phyloP scores from a whole-genome alignment of 1,140 invertebrate genomes.

The Penaeus japonicus region DNA sequence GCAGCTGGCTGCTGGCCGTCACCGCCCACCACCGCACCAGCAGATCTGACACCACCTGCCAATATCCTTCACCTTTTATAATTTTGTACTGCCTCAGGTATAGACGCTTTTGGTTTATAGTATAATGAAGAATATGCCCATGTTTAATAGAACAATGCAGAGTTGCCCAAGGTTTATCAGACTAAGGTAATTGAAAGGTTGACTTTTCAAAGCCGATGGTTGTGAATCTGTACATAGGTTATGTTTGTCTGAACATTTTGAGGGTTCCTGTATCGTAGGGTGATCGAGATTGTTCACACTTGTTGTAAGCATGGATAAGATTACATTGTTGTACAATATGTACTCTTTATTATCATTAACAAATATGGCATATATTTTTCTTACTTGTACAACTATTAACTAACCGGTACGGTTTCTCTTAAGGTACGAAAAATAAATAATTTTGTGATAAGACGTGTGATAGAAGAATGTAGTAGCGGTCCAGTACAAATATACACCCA shows the following conservation, averaged over 20 bases:
- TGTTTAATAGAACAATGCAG: constrained; percentile 51
- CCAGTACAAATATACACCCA: constrained; percentile 59
- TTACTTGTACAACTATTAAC: constrained; percentile 60
- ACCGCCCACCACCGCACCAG: constrained; percentile 50
- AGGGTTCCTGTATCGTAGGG: constrained; percentile 52
- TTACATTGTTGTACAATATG: constrained; percentile 57
- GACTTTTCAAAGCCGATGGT: constrained; percentile 57
- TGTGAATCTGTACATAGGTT: constrained; percentile 55
- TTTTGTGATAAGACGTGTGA: constrained; percentile 60
- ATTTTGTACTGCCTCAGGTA: constrained; percentile 60
- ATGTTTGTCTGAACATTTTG: constrained; percentile 51
- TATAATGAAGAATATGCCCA: constrained; percentile 54
- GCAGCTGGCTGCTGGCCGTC: constrained; percentile 53
- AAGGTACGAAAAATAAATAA: constrained; percentile 59
- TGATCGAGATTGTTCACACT: constrained; percentile 53
- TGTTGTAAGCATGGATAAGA: constrained; percentile 57
- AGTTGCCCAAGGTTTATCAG: constrained; percentile 49
- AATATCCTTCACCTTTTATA: constrained; percentile 59
- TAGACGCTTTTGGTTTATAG: constrained; percentile 59
- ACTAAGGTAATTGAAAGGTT: constrained; percentile 55
- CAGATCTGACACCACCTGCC: constrained; percentile 55
- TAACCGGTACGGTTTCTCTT: constrained; percentile 59
- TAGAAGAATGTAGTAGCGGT: constrained; percentile 57
- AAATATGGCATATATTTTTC: constrained; percentile 60
- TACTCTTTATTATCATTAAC: constrained; percentile 59